Evolutionary conservation across 2,888 invertebrate species (phyloP).

Genomic region (Electrophaes corylata): DNA sequence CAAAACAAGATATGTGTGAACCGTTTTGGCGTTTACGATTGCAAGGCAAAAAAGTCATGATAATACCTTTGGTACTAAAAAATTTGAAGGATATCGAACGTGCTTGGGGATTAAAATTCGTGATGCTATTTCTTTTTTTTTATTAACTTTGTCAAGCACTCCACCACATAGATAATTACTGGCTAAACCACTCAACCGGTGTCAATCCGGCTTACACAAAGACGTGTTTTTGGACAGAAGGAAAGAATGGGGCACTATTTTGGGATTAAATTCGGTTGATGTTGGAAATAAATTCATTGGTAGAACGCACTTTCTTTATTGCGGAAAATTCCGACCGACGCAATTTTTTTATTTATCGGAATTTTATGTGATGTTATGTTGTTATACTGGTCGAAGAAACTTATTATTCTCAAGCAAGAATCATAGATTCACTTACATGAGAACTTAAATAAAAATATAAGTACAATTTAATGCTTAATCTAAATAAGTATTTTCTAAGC

Average conservation of each 20-base stretch:
- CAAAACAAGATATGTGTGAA: too few species aligned
- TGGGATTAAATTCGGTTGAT: conserved; percentile 17
- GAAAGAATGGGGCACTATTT: conserved; percentile 8
- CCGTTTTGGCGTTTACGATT: too few species aligned
- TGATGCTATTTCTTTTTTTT: too few species aligned
- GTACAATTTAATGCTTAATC: too few species aligned
- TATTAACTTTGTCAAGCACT: neutral
- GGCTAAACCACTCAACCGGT: conserved; percentile 11
- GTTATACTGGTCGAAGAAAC: neutral
- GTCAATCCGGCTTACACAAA: conserved; percentile 5
- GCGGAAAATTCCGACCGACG: conserved; percentile 4
- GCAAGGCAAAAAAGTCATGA: too few species aligned
- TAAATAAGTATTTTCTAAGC: too few species aligned
- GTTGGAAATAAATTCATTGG: conserved; percentile 20
- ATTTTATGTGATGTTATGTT: neutral
- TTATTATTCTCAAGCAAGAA: neutral
- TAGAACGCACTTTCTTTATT: conserved; percentile 22
- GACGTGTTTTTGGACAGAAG: conserved; percentile 11
- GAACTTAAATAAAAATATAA: too few species aligned
- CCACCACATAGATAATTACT: neutral
- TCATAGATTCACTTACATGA: too few species aligned
- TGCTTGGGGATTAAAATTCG: too few species aligned
- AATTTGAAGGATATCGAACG: too few species aligned
- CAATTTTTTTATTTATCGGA: conserved; percentile 3
- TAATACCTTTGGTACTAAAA: too few species aligned